Evolutionary conservation across 2,888 invertebrate genomes (phyloP).

Genomic region (Sinopyrophorus schimmeli): DNA sequence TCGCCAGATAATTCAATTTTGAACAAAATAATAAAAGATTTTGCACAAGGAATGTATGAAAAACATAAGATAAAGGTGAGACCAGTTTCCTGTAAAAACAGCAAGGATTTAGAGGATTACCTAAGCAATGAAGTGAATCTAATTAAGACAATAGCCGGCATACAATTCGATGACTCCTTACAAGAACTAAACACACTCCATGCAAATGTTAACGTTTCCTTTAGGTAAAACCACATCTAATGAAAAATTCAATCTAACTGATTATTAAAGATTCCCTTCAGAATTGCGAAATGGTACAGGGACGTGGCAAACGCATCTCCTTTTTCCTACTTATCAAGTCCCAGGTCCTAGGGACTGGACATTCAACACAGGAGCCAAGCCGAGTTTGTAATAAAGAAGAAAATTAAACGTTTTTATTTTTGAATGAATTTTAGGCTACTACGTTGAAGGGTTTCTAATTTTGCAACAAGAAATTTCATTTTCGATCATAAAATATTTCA

Average conservation of each 20-base stretch:
- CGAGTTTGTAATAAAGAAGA: constrained; percentile 25
- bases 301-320: constrained; percentile 69
- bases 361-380: constrained; percentile 25
- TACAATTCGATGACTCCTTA: constrained; percentile 63
- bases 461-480: constrained; percentile 60
- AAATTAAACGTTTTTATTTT: background rate
- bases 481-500: constrained; percentile 39
- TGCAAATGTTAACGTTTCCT: constrained; percentile 57
- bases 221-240: constrained; percentile 54
- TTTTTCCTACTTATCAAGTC: constrained; percentile 52
- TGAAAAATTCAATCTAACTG: background rate
- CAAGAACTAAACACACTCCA: constrained; percentile 55
- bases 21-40: constrained; percentile 12
- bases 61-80: constrained; percentile 3
- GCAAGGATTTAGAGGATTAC: constrained; percentile 6
- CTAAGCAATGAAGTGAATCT: constrained; percentile 27
- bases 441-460: constrained; percentile 67
- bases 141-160: constrained; percentile 55
- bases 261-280: constrained; percentile 60
- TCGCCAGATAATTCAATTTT: constrained; percentile 17
- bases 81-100: constrained; percentile 3
- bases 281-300: constrained; percentile 55
- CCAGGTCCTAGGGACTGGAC: constrained; percentile 36
- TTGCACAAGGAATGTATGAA: constrained; percentile 2
- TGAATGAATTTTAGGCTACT: constrained; percentile 57